Evolutionary conservation across 2,113 vertebrate genomes (phyloP), one percentile per base, ranked within the genome.

Genomic region (Tachycineta bicolor): DNA sequence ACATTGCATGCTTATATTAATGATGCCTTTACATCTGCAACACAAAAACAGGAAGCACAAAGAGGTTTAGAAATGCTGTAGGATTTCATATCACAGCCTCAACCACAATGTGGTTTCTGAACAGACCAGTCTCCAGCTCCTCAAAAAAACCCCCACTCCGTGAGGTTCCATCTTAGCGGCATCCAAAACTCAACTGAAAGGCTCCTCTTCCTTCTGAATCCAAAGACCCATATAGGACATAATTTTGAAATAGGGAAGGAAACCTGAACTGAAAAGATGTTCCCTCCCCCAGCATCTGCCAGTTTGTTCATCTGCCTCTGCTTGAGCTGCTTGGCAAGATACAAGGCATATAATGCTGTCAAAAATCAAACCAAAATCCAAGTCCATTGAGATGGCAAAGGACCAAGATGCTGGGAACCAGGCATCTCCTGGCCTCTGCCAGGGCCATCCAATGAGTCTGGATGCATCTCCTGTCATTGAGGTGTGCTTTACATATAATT

Each of bases 311-410:
- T 87, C 62, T 88, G 63, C 50, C 67, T 77, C 18, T 34, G 46
- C 50, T 81, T 49, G n/a, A 96, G 55, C 64, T 69, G 29, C 68
- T 91, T 70, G 71, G 64, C 58, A 83, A 87, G 83, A 69, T 5
- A 55, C 0, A 0, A 47, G 10, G n/a, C 22, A 56, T 19, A 58
- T 11, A 49, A 68, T 34, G 53, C 43, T 90, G 53, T 58, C 50
- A 46, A 39, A 93, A 93, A 89, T 21, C 49, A 93, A 87, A 29
- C 7, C 37, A 71, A 85, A 93, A 64, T 49, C 44, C 53, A 75
- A 53, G 44, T 19, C 70, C 34, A 44, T 4, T 76, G 63, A 69
- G 67, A 85, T 34, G 37, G 29, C 67, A 81, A 22, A 50, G 50
- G 50, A 69, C 34, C 52, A 75, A 53, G 34, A 33, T 26, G 53